Evolutionary conservation across 2,113 vertebrate species (phyloP).

Genomic region (Numida meleagris): DNA sequence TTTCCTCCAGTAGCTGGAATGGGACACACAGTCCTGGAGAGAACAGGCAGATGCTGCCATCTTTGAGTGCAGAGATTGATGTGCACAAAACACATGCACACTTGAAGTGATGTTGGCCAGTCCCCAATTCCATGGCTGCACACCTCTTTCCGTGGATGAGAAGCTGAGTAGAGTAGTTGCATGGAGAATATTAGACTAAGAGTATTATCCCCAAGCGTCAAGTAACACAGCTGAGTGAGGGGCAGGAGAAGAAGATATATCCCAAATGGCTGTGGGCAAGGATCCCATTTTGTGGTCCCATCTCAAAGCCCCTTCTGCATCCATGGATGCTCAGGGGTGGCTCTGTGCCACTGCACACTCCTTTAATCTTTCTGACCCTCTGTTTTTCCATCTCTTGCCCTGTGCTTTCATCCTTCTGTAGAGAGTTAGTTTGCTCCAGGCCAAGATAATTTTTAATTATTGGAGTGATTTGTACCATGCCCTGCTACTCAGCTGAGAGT

Average conservation of each 20-base stretch:
- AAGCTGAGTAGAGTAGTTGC: background rate
- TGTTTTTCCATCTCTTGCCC: background rate
- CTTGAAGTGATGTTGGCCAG: background rate
- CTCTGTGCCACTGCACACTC: background rate
- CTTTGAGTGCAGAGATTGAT: slow-evolving; percentile 31
- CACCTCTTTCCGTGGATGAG: background rate
- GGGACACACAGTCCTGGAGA: background rate
- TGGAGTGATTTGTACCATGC: slow-evolving; percentile 38
- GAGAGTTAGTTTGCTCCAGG: slow-evolving; percentile 21
- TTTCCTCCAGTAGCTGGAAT: slow-evolving; percentile 9
- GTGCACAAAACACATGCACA: background rate
- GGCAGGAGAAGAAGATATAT: background rate
- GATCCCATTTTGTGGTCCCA: background rate
- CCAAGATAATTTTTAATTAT: slow-evolving; percentile 42
- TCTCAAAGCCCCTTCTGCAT: background rate
- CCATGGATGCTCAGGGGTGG: background rate
- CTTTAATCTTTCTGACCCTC: background rate
- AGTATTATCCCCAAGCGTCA: background rate
- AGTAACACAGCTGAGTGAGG: background rate
- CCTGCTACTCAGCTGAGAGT: slow-evolving; percentile 11
- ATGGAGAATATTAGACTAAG: background rate
- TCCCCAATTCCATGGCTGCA: background rate
- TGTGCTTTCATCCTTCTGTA: background rate
- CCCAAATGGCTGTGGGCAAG: background rate
- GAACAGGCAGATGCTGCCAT: slow-evolving; percentile 35